phyloP scores from a whole-genome alignment of 2,797 vertebrate genomes.

The Synaphobranchus kaupii region DNA sequence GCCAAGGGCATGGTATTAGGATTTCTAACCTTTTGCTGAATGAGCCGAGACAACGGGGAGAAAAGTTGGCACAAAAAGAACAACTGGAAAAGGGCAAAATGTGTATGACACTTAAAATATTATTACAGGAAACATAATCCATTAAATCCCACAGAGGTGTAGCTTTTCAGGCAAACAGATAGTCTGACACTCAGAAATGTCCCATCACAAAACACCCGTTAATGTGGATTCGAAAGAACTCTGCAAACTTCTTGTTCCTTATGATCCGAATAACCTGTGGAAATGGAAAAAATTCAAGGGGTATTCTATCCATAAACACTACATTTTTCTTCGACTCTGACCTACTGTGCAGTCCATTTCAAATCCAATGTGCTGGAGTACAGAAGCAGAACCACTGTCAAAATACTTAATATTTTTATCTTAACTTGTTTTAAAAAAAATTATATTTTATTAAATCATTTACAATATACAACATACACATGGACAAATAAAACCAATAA shows the following conservation, averaged over 20 bases:
- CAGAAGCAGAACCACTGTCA: too few relatives aligned
- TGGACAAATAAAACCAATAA: too few relatives aligned
- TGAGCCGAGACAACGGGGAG: background rate
- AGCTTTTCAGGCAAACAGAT: background rate
- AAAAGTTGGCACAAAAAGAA: conserved; percentile 1
- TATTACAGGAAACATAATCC: conserved; percentile 7
- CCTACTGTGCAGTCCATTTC: too few relatives aligned
- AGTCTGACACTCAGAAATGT: conserved; percentile 3
- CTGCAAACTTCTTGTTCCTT: conserved; percentile 34
- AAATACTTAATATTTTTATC: too few relatives aligned
- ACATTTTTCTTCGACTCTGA: background rate
- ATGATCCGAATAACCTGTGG: conserved; percentile 74
- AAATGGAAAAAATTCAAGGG: conserved; percentile 18
- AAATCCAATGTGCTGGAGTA: too few relatives aligned
- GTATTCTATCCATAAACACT: too few relatives aligned
- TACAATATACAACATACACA: too few relatives aligned
- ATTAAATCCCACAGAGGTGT: conserved; percentile 8
- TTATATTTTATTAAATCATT: background rate
- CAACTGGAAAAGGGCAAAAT: background rate
- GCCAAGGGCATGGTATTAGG: background rate
- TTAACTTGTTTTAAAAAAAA: too few relatives aligned
- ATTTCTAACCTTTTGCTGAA: conserved; percentile 11
- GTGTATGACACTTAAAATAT: conserved; percentile 6
- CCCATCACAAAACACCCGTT: conserved; percentile 22
- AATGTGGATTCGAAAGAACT: conserved; percentile 14